Percentiles rank a stretch among this genome's conserved stretches.
Evolutionary conservation across 2,888 invertebrate genomes (phyloP).

Genomic region (Ptycholaimellus sp.): DNA sequence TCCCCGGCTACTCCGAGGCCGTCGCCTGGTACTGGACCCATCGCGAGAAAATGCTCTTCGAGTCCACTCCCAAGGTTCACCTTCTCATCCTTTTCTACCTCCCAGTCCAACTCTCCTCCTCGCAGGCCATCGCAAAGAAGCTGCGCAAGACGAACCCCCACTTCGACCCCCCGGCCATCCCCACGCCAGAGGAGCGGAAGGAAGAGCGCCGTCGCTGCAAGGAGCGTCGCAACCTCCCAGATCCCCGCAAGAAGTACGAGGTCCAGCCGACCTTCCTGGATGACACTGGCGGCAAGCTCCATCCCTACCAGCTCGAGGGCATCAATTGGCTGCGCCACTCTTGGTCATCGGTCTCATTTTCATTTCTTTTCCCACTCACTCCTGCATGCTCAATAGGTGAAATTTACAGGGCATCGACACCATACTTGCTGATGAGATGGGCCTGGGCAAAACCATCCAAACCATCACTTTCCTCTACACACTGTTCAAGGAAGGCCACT

Average conservation of each 20-base stretch:
- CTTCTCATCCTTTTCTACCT: no score
- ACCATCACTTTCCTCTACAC: conserved; percentile 89
- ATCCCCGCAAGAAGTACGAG: conserved; percentile 71
- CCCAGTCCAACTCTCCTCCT: no score
- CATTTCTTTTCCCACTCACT: no score
- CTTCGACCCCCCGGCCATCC: no score
- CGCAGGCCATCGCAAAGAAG: no score
- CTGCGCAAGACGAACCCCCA: no score
- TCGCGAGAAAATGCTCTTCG: conserved; percentile 20
- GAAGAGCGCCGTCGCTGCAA: no score
- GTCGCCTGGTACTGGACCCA: conserved; percentile 59
- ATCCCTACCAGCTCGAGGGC: conserved; percentile 71
- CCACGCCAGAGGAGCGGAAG: conserved; percentile 12
- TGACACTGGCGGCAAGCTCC: conserved; percentile 67
- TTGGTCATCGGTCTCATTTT: conserved; percentile 45
- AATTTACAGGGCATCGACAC: no score
- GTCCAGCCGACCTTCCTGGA: conserved; percentile 68
- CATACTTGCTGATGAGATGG: conserved; percentile 42
- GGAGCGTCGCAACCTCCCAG: not conserved
- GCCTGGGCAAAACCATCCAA: conserved; percentile 92
- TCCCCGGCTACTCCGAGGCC: conserved; percentile 38
- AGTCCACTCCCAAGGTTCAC: not conserved
- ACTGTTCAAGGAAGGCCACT: conserved; percentile 51
- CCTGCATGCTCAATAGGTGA: no score
- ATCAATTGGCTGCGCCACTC: not conserved